Evolutionary conservation across 2,888 invertebrate genomes (phyloP).

Genomic region (Gymnocheta viridis): DNA sequence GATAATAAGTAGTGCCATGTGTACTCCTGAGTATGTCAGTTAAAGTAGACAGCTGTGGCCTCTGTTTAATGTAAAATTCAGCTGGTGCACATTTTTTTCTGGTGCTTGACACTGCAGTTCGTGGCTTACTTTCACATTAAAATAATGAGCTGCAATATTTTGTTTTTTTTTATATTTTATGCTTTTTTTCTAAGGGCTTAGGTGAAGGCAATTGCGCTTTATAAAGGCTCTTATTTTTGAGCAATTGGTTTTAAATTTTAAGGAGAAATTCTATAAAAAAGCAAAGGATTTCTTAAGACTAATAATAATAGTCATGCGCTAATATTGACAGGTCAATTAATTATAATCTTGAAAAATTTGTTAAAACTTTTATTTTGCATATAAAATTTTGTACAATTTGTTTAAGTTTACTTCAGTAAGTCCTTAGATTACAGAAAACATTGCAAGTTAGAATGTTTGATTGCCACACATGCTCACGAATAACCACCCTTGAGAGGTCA

Average conservation of each 20-base stretch:
- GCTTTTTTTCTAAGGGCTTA: constrained; percentile 11
- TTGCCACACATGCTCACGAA: too few species aligned
- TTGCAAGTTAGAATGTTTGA: too few species aligned
- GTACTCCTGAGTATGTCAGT: constrained; percentile 49
- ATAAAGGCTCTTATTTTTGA: not conserved
- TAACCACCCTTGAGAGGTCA: too few species aligned
- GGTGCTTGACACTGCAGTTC: constrained; percentile 29
- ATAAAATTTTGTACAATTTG: too few species aligned
- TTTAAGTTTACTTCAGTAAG: too few species aligned
- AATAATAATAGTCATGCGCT: not conserved
- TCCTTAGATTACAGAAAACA: too few species aligned
- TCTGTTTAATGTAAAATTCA: constrained; percentile 59
- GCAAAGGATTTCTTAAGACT: too few species aligned
- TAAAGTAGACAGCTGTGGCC: constrained; percentile 70
- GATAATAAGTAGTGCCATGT: constrained; percentile 31
- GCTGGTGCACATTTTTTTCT: constrained; percentile 35
- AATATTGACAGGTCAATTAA: too few species aligned
- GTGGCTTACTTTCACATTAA: constrained; percentile 53
- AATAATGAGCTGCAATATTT: constrained; percentile 62
- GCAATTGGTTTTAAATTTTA: not conserved
- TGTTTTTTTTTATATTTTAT: constrained; percentile 4
- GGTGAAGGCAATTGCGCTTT: constrained; percentile 6
- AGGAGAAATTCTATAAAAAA: not conserved
- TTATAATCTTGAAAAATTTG: too few species aligned
- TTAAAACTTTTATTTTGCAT: too few species aligned